A percentile compares a stretch with the other conserved stretches of the same genome.
Evolutionary conservation across 2,797 vertebrate genomes (phyloP).

Genomic region (Tinamus major): DNA sequence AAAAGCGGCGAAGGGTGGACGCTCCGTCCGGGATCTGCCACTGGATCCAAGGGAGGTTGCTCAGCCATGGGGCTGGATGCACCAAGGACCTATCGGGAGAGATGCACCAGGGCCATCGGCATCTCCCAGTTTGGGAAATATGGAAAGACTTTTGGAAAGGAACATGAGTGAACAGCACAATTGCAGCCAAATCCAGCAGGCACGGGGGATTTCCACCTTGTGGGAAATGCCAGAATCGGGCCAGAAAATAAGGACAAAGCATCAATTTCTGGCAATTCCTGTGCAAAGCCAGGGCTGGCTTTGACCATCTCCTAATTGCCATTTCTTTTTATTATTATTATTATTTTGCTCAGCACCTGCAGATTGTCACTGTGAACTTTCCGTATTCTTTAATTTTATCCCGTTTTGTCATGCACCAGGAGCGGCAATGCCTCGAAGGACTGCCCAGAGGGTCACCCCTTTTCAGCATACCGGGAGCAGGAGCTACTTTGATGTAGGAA

Average conservation of each 20-base stretch:
- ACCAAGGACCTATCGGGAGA: background rate
- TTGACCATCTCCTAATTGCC: conserved; percentile 24
- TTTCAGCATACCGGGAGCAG: conserved; percentile 54
- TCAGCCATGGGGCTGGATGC: background rate
- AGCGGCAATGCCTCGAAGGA: conserved; percentile 27
- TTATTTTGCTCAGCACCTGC: conserved; percentile 27
- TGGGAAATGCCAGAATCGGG: background rate
- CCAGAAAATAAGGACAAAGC: background rate
- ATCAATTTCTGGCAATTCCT: background rate
- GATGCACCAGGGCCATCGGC: fast-evolving
- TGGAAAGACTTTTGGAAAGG: background rate
- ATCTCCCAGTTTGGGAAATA: fast-evolving
- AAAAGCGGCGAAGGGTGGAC: fast-evolving
- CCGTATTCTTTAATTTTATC: conserved; percentile 50
- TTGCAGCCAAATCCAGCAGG: background rate
- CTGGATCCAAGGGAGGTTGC: background rate
- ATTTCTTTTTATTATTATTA: background rate
- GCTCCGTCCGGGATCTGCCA: background rate
- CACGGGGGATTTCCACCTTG: background rate
- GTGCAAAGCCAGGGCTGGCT: background rate
- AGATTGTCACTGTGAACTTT: conserved; percentile 50
- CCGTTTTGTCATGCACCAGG: conserved; percentile 36
- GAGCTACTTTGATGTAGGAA: conserved; percentile 63
- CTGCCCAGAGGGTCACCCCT: conserved; percentile 63
- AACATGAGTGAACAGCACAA: too few relatives aligned